Base-by-base conservation (phyloP, 2,888 invertebrate genomes). In the Acrobasis consociella region DNA sequence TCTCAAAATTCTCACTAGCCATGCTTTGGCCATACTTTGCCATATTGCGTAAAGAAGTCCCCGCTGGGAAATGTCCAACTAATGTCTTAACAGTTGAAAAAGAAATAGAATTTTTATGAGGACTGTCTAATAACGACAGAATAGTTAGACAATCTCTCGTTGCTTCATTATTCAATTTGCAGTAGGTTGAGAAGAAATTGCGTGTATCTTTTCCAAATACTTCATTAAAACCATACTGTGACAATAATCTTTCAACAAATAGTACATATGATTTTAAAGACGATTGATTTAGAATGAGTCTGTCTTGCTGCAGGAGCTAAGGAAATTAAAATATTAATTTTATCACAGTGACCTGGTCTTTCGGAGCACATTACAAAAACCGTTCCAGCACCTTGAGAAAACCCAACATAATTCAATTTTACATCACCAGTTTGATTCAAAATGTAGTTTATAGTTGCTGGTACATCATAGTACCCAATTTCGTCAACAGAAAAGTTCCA, bases 401-500 rank as follows among this genome's bases (percentile, higher is more conserved):
- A 97, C 0, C 97, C 97, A 9, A 96, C 94, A 46, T 83, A 88
- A 51, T 84, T 87, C 31, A 89, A 58, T 38, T 81, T 84, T 0
- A 72, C 65, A 1, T 68, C 65, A 1, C 72, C 70, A 0, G 89
- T 86, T 5, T 77, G 65, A 0, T 78, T 65, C 5, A 89, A 64
- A 2, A 89, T 78, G 52, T 85, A 83, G 61, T 89, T 86, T 0
- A 87, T 75, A 49, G 81, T 78, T 0, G 96, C 95, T 1, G 98
- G 97, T 1, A 97, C 73, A 79, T 98, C 98, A 71, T 93, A 94
- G 31, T 87, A 78, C 0, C 95, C 96, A 76, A 97, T 96, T 77
- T 97, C 95, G 75, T 97, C 96, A 89, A 95, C 96, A 64, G 95
- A 95, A 71, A 94, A 95, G 49, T 93, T 76, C 95, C 95, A 95